Evolutionary conservation across 2,797 vertebrate genomes (phyloP).

Genomic region (Crenichthys baileyi): DNA sequence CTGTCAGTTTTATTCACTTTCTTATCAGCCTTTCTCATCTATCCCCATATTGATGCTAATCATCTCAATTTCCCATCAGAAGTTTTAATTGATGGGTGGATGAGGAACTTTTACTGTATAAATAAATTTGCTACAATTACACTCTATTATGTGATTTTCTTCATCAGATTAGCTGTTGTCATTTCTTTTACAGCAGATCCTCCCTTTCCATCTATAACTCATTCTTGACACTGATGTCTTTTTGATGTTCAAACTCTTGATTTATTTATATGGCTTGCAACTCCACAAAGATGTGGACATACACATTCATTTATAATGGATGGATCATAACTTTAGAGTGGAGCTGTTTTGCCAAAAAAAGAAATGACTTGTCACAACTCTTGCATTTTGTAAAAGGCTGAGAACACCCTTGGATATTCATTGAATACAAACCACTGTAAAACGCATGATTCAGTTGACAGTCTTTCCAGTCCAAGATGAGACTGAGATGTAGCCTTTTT

Average conservation of each 20-base stretch:
- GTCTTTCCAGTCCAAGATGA: no score
- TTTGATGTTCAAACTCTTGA: not conserved
- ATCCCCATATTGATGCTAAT: conserved; percentile 3
- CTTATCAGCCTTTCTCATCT: conserved; percentile 12
- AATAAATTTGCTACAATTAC: conserved; percentile 52
- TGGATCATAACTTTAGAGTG: not conserved
- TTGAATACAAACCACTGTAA: no score
- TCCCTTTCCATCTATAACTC: conserved; percentile 32
- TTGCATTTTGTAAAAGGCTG: not conserved
- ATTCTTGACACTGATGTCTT: conserved; percentile 30
- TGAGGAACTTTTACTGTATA: conserved; percentile 32
- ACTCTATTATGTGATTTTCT: conserved; percentile 38
- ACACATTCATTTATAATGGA: not conserved
- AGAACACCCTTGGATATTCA: no score
- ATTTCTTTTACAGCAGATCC: conserved; percentile 22
- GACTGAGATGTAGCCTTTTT: no score
- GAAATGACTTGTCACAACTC: not conserved
- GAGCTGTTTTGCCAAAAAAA: not conserved
- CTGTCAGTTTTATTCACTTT: conserved; percentile 19
- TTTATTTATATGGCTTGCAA: conserved; percentile 9
- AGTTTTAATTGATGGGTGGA: conserved; percentile 49
- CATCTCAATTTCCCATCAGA: conserved; percentile 38
- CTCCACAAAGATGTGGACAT: not conserved
- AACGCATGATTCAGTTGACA: no score
- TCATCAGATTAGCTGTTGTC: conserved; percentile 53